Evolutionary conservation across 92 coral and sea anemone genomes (phyloP).

Genomic region (Zoanthus solanderi): DNA sequence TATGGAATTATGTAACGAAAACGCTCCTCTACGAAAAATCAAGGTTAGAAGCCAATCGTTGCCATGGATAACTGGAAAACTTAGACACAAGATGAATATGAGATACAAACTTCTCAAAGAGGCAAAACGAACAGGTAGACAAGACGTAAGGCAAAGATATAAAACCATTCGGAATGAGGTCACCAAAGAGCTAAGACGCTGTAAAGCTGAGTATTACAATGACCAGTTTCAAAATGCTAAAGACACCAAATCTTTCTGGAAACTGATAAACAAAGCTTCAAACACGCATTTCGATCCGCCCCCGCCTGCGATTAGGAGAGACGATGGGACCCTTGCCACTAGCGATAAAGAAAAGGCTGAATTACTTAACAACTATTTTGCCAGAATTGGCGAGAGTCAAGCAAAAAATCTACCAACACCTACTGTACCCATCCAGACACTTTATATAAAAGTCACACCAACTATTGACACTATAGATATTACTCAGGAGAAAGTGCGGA

Average conservation of each 20-base stretch:
- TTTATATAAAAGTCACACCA: constrained; percentile 38
- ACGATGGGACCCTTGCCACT: constrained; percentile 58
- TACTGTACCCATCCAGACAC: constrained; percentile 8
- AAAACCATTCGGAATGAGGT: no score
- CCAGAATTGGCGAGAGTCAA: no score
- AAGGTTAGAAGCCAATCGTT: no score
- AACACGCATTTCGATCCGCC: no score
- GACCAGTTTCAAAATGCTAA: constrained; percentile 45
- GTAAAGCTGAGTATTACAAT: constrained; percentile 51
- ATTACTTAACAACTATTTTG: constrained; percentile 49
- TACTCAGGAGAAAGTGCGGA: background rate
- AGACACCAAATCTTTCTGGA: constrained; percentile 59
- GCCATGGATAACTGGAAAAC: constrained; percentile 16
- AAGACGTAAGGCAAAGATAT: no score
- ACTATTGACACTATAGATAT: constrained; percentile 34
- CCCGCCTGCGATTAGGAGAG: background rate
- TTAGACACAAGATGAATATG: constrained; percentile 67
- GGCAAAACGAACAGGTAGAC: background rate
- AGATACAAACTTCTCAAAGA: constrained; percentile 51
- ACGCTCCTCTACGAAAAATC: constrained; percentile 22
- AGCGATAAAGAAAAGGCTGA: constrained; percentile 47
- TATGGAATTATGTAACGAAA: constrained; percentile 53
- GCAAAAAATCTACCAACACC: background rate
- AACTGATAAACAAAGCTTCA: background rate
- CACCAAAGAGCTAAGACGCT: constrained; percentile 44